Conservation (phyloP, 2,888 invertebrate species). For the Deilephila porcellus region DNA sequence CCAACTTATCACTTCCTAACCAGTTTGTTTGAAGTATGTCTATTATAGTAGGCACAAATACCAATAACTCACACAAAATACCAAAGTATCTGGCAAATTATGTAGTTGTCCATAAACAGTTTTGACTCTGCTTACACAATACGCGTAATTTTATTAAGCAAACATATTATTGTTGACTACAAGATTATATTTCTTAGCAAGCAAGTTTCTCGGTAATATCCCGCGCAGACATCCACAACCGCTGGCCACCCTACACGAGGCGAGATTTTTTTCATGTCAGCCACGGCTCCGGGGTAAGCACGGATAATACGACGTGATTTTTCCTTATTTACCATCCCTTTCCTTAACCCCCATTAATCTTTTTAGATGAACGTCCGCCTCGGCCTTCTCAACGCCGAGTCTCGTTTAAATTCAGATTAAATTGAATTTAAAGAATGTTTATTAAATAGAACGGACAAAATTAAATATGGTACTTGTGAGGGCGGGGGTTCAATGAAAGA, state of each 20-base stretch:
- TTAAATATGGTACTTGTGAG: slow-evolving; percentile 16
- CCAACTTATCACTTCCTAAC: no score
- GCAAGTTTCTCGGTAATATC: neutral
- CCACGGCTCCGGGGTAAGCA: slow-evolving; percentile 23
- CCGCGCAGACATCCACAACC: neutral
- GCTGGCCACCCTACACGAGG: neutral
- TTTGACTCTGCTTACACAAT: no score
- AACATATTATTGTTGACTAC: no score
- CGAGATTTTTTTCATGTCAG: slow-evolving; percentile 27
- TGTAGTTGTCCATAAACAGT: no score
- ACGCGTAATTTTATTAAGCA: no score
- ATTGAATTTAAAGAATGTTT: slow-evolving; percentile 20
- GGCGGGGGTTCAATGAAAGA: neutral
- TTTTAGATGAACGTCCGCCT: slow-evolving; percentile 21
- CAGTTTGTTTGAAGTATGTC: no score
- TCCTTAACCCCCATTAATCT: slow-evolving; percentile 26
- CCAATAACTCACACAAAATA: no score
- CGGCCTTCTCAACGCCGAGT: slow-evolving; percentile 9
- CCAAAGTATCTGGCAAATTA: no score
- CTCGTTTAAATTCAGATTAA: slow-evolving; percentile 4
- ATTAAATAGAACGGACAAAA: slow-evolving; percentile 20
- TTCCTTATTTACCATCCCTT: slow-evolving; percentile 27
- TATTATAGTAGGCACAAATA: no score
- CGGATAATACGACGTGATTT: slow-evolving; percentile 26
- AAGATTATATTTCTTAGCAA: no score